Percentiles rank a stretch among this genome's conserved stretches.
Evolutionary conservation across 2,888 invertebrate species (phyloP).

Genomic region (Diogma glabrata): DNA sequence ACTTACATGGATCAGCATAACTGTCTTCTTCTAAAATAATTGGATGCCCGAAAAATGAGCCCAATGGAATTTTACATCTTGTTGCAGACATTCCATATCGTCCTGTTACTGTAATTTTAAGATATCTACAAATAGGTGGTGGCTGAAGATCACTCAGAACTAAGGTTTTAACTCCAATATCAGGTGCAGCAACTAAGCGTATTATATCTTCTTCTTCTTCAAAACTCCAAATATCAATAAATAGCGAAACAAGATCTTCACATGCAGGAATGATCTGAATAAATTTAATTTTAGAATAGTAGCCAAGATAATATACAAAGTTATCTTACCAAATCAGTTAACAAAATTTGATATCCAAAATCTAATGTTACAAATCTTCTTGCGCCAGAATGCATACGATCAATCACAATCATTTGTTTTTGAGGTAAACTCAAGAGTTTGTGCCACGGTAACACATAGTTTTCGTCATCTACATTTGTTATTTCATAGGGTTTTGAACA

Average conservation of each 20-base stretch:
- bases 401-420: slow-evolving; percentile 77
- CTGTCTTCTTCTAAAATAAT: slow-evolving; percentile 57
- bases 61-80: slow-evolving; percentile 79
- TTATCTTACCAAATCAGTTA: slow-evolving; percentile 62
- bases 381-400: slow-evolving; percentile 88
- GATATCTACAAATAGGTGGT: slow-evolving; percentile 75
- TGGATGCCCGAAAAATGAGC: slow-evolving; percentile 88
- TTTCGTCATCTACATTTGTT: slow-evolving; percentile 17
- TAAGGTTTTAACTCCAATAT: slow-evolving; percentile 76
- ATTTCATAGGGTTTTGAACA: no score
- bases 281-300: neutral
- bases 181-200: slow-evolving; percentile 71
- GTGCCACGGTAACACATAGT: slow-evolving; percentile 53
- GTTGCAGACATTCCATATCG: slow-evolving; percentile 85
- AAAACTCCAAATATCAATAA: slow-evolving; percentile 81
- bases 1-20: slow-evolving; percentile 29
- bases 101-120: slow-evolving; percentile 87
- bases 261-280: slow-evolving; percentile 60
- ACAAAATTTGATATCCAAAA: slow-evolving; percentile 73
- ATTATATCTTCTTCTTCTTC: slow-evolving; percentile 78
- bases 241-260: slow-evolving; percentile 69
- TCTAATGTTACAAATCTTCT: slow-evolving; percentile 85
- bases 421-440: slow-evolving; percentile 68
- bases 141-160: slow-evolving; percentile 84
- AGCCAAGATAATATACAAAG: neutral